These are phyloP conservation scores for Lutjanus campechanus DNA, from an alignment of 2,797 vertebrate genomes.

Conservation along the genomic window DNA sequence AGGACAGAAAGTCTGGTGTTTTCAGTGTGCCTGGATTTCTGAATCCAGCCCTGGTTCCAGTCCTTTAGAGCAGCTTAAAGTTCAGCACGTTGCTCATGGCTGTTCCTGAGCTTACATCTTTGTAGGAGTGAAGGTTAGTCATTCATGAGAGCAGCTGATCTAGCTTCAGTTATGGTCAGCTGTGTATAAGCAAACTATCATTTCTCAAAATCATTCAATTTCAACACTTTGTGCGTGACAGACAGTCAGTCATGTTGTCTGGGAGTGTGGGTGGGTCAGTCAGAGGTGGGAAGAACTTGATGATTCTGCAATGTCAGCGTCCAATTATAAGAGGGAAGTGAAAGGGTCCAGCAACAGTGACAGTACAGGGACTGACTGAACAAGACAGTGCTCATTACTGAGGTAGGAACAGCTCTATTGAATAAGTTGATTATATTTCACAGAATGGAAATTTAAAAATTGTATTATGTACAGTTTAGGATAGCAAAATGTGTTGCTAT, in stretches of 20 bases:
- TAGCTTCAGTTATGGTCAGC: neutral
- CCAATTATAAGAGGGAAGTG: slow-evolving; percentile 58
- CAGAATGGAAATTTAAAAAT: neutral
- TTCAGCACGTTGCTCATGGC: neutral
- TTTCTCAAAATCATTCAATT: slow-evolving; percentile 5
- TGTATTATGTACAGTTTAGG: neutral
- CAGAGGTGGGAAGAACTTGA: neutral
- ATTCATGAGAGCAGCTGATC: neutral
- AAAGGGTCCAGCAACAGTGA: neutral
- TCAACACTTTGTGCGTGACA: slow-evolving; percentile 3
- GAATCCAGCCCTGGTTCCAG: neutral
- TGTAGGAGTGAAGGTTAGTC: neutral
- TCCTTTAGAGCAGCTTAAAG: neutral
- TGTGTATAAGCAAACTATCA: neutral
- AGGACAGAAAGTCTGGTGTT: neutral
- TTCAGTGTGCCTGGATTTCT: neutral
- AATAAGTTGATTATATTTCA: too few relatives aligned
- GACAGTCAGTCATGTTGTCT: neutral
- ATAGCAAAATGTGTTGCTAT: neutral
- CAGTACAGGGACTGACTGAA: slow-evolving; percentile 5
- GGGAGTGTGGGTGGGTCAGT: neutral
- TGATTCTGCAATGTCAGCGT: slow-evolving; percentile 15
- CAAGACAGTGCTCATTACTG: slow-evolving; percentile 9
- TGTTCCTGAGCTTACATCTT: too few relatives aligned
- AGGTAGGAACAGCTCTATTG: slow-evolving; percentile 57